A percentile compares a stretch with the other conserved stretches of the same genome.
Evolutionary conservation across 2,888 invertebrate genomes (phyloP).

Genomic region (Ectemnius cavifrons): DNA sequence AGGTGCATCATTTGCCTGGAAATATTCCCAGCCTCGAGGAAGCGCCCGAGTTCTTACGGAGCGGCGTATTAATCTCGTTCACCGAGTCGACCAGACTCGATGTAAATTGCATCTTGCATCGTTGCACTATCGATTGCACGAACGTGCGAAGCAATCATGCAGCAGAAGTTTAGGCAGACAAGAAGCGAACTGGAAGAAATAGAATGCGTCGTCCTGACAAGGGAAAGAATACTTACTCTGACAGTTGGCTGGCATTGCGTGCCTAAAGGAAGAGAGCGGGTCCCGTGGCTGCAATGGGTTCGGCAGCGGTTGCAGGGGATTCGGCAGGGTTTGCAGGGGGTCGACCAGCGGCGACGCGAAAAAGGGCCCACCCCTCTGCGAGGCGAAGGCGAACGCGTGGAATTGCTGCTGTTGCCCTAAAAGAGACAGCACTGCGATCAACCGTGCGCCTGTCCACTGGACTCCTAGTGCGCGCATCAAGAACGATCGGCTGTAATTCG

Average conservation of each 20-base stretch:
- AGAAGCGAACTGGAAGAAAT: neutral
- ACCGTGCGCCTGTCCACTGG: conserved; percentile 80
- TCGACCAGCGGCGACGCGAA: conserved; percentile 76
- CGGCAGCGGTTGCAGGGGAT: conserved; percentile 74
- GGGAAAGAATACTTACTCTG: conserved; percentile 87
- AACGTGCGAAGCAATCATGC: neutral
- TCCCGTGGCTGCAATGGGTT: conserved; percentile 86
- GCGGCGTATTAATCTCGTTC: neutral
- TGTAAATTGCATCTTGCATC: conserved; percentile 25
- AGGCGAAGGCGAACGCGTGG: conserved; percentile 89
- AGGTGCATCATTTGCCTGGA: conserved; percentile 51
- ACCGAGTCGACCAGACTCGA: neutral
- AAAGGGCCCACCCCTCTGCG: conserved; percentile 78
- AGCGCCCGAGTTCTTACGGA: neutral
- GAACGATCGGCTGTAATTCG: conserved; percentile 17
- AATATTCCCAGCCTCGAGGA: conserved; percentile 55
- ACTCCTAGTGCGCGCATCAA: conserved; percentile 69
- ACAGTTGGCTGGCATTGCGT: conserved; percentile 94
- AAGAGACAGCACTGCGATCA: conserved; percentile 89
- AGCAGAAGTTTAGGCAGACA: neutral
- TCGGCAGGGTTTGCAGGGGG: conserved; percentile 74
- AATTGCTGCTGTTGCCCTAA: conserved; percentile 98
- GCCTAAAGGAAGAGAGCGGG: conserved; percentile 91
- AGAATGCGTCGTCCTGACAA: neutral
- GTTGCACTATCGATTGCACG: neutral